Evolutionary conservation across 1,140 invertebrate genomes (phyloP), one percentile per base, ranked within the genome.

Genomic region (Drosophila tsacasi): DNA sequence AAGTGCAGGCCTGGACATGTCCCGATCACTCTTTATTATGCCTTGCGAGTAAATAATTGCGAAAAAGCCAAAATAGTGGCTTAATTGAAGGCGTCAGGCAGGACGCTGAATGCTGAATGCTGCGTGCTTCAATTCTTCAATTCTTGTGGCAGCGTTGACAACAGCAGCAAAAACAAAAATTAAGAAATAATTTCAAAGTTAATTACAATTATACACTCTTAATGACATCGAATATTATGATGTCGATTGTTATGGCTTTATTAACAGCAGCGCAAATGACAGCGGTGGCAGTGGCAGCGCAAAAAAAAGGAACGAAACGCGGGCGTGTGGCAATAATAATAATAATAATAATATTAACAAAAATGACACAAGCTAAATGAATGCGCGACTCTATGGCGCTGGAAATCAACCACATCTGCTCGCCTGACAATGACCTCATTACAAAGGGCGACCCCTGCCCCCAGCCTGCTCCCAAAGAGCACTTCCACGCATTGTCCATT

Each of bases 221-320:
- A 80, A 80, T 79, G 78, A 80, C 76, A 79, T 67, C 76, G 63
- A 80, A 79, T 71, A 80, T 80, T 80, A 79, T 80, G 61, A 79
- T 80, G 78, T 80, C 69, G 77, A 80, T 80, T 80, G 78, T 80
- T 80, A 80, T 79, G 76, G 77, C 78, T 80, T 79, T 80, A 80
- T 80, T 80, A 80, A 80, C 77, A 25, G 54, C 63, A 55, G 39
- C 55, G 35, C 37, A 37, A 58, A 40, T 49, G 46, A 44, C 37
- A 46, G 27, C 42, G 17, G 7, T 60, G n/a, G 30, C 42, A 39
- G 12, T 60, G 19, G 46, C 44, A 49, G 12, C 39, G 40, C 46
- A 54, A 47, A 19, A 44, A 55, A 21, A 15, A 27, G 10, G 12
- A n/a, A 0, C 6, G 17, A 52, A 52, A 17, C 54, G 21, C 54